A percentile compares a stretch with the other conserved stretches of the same genome.
Conservation (phyloP, 2,797 vertebrate genomes). For the Enteromius anoplus region DNA sequence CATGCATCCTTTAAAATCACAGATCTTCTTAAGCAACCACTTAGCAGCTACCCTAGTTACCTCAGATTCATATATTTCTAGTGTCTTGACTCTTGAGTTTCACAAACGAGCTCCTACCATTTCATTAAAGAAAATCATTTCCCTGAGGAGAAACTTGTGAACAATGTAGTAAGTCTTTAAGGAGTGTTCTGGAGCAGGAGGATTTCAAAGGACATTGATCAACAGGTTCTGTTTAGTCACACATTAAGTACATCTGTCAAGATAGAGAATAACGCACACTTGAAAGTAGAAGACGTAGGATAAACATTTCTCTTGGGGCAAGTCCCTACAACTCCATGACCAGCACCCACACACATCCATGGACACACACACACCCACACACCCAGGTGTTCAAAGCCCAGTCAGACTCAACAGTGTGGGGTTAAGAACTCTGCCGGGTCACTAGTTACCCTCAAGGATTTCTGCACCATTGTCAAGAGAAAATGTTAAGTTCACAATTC, state of each 20-base stretch:
- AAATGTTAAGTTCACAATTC: background rate
- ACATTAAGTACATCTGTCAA: slow-evolving; percentile 48
- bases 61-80: background rate
- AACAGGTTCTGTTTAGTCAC: slow-evolving; percentile 30
- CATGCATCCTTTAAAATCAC: background rate
- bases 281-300: slow-evolving; percentile 24
- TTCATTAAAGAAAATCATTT: background rate
- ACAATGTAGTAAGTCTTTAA: slow-evolving; percentile 2
- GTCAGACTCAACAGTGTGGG: background rate
- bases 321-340: background rate
- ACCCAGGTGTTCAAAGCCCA: slow-evolving; percentile 5
- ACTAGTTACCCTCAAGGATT: background rate
- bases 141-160: slow-evolving; percentile 14
- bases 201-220: slow-evolving; percentile 16
- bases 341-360: slow-evolving; percentile 17
- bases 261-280: slow-evolving; percentile 43
- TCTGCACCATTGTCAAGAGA: background rate
- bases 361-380: background rate
- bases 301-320: slow-evolving; percentile 39
- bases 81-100: background rate
- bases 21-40: background rate
- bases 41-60: background rate
- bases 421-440: background rate
- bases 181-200: background rate
- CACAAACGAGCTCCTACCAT: background rate